These are phyloP conservation scores for Hycleus phaleratus DNA, from an alignment of 1,140 invertebrate genomes.

Conservation along the genomic window DNA sequence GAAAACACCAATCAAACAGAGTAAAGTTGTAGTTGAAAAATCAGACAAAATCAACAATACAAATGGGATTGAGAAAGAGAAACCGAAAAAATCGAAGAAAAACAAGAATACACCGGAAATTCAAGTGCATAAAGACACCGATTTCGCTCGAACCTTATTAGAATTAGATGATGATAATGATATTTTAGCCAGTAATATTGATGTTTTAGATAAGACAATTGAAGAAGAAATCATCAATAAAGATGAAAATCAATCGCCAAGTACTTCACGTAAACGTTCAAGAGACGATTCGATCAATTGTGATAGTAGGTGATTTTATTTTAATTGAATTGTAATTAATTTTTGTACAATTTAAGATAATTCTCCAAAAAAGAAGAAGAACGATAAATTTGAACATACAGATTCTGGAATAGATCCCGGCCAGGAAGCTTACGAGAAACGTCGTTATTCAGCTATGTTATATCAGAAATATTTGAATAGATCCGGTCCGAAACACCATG, in stretches of 20 bases:
- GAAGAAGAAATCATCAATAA: constrained; percentile 22
- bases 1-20: constrained; percentile 30
- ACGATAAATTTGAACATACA: constrained; percentile 27
- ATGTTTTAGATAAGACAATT: constrained; percentile 34
- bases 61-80: constrained; percentile 25
- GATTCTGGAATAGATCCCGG: constrained; percentile 43
- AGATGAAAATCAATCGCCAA: constrained; percentile 9
- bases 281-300: constrained; percentile 16
- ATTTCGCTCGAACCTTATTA: constrained; percentile 58
- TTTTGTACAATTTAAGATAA: neutral
- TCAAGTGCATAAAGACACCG: constrained; percentile 56
- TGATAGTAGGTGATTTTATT: neutral
- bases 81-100: constrained; percentile 5
- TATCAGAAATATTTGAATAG: constrained; percentile 69
- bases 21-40: constrained; percentile 41
- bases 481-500: constrained; percentile 67
- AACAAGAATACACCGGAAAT: constrained; percentile 34
- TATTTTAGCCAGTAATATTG: constrained; percentile 29
- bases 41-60: constrained; percentile 22
- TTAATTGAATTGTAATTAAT: neutral
- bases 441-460: constrained; percentile 50
- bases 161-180: constrained; percentile 48
- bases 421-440: constrained; percentile 56
- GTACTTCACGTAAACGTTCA: constrained; percentile 10
- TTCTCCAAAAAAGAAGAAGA: constrained; percentile 2